These are phyloP conservation scores for Falco columbarius DNA, from an alignment of 2,797 vertebrate species.

Conservation along the genomic window DNA sequence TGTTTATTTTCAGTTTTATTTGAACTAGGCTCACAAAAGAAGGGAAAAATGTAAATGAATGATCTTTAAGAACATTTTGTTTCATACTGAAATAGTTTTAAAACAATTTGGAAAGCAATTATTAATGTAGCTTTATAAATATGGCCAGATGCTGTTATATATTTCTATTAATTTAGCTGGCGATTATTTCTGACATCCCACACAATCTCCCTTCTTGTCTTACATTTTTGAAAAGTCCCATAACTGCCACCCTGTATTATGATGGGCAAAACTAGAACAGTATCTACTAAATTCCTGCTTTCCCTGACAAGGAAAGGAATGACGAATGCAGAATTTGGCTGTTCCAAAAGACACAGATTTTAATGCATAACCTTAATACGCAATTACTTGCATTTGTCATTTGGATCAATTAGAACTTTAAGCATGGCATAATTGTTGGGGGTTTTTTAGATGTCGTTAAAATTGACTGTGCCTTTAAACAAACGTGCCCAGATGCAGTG, in stretches of 20 bases:
- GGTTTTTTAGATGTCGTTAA: background rate
- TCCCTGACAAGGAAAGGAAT: background rate
- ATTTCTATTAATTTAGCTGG: background rate
- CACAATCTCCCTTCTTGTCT: background rate
- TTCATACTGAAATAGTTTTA: background rate
- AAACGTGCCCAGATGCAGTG: constrained; percentile 35
- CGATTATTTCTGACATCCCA: background rate
- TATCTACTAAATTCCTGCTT: background rate
- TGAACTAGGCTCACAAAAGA: background rate
- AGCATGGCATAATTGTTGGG: background rate
- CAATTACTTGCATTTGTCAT: background rate
- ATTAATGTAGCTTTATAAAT: background rate
- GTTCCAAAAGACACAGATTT: background rate
- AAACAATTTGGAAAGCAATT: background rate
- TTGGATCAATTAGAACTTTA: background rate
- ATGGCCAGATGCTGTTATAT: background rate
- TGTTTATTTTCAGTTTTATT: constrained; percentile 25
- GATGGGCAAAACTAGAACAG: background rate
- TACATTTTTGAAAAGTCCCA: background rate
- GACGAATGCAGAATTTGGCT: background rate
- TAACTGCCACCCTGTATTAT: background rate
- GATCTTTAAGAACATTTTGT: background rate
- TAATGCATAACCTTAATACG: background rate
- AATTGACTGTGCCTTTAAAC: constrained; percentile 46
- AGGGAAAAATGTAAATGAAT: background rate